A percentile compares a stretch with the other conserved stretches of the same genome.
phyloP scores from a whole-genome alignment of 1,140 invertebrate genomes.

The Leptinotarsa lineolata region DNA sequence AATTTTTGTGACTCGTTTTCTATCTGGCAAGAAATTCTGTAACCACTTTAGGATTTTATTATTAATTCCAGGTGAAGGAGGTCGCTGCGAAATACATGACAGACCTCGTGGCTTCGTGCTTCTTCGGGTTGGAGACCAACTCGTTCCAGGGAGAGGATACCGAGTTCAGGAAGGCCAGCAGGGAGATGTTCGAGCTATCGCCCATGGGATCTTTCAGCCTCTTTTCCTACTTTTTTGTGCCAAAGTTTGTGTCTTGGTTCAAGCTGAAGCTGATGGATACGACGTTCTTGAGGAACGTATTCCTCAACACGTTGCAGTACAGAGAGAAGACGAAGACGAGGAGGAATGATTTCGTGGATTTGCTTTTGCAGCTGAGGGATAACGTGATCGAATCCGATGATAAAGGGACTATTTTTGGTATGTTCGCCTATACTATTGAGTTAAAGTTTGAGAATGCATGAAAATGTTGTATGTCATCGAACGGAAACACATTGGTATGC shows the following conservation, averaged over 20 bases:
- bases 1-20: no score
- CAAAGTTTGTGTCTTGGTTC: constrained; percentile 44
- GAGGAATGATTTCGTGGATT: constrained; percentile 63
- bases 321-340: constrained; percentile 49
- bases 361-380: constrained; percentile 60
- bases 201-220: constrained; percentile 35
- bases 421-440: constrained; percentile 9
- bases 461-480: no score
- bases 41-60: no score
- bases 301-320: constrained; percentile 46
- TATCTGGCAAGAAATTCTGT: no score
- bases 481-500: no score
- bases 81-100: constrained; percentile 42
- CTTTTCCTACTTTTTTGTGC: constrained; percentile 49
- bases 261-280: constrained; percentile 47
- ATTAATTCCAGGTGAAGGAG: constrained; percentile 32
- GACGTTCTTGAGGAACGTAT: constrained; percentile 47
- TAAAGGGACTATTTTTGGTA: constrained; percentile 34
- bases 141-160: constrained; percentile 55
- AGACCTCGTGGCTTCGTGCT: constrained; percentile 46
- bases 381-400: constrained; percentile 25
- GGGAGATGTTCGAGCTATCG: constrained; percentile 40
- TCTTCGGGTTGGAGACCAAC: constrained; percentile 54
- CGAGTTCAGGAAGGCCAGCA: constrained; percentile 50
- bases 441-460: no score